Percentiles rank a stretch among this genome's conserved stretches.
These are phyloP conservation scores for Xenopus tropicalis DNA, from an alignment of 2,113 vertebrate genomes.

Conservation along the genomic window UCB_Xtro_10.0 CM004445.2:28295501-28296000, in stretches of 20 bases:
- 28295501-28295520: slow-evolving; percentile 56
- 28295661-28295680: slow-evolving; percentile 63
- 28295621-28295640: slow-evolving; percentile 55
- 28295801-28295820: slow-evolving; percentile 65
- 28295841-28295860: slow-evolving; percentile 55
- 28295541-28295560: slow-evolving; percentile 64
- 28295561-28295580: slow-evolving; percentile 61
- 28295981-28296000: slow-evolving; percentile 34
- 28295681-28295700: slow-evolving; percentile 62
- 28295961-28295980: slow-evolving; percentile 48
- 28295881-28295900: slow-evolving; percentile 68
- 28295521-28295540: slow-evolving; percentile 65
- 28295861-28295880: slow-evolving; percentile 60
- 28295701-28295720: slow-evolving; percentile 61
- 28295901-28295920: slow-evolving; percentile 64
- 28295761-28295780: slow-evolving; percentile 67
- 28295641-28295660: slow-evolving; percentile 66
- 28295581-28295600: slow-evolving; percentile 54
- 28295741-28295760: slow-evolving; percentile 67
- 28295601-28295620: slow-evolving; percentile 57
- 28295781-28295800: slow-evolving; percentile 59
- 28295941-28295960: slow-evolving; percentile 43
- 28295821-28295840: slow-evolving; percentile 61
- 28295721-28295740: slow-evolving; percentile 53
- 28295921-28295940: slow-evolving; percentile 68